These are phyloP conservation scores for Girardinus metallicus DNA, from an alignment of 2,797 vertebrate genomes.

Conservation along the genomic window DNA sequence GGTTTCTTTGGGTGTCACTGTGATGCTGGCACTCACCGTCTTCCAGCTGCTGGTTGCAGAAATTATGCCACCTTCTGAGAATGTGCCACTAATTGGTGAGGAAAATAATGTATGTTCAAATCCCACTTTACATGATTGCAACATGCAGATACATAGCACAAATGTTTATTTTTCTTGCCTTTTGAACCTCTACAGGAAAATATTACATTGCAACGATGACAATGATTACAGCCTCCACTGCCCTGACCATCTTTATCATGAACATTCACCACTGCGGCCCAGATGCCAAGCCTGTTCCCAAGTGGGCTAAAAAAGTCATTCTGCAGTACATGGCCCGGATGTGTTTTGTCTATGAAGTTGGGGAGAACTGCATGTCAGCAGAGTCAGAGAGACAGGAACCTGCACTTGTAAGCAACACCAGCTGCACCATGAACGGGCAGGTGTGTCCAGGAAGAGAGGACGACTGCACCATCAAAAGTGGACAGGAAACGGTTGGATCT, in stretches of 20 bases:
- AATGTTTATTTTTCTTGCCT: conserved; percentile 13
- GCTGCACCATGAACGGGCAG: conserved; percentile 67
- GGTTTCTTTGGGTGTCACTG: conserved; percentile 91
- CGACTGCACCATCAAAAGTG: conserved; percentile 58
- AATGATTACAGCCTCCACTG: conserved; percentile 92
- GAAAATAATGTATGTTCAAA: background rate
- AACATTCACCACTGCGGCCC: conserved; percentile 93
- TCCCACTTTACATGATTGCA: background rate
- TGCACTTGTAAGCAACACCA: conserved; percentile 33
- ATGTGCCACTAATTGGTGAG: conserved; percentile 93
- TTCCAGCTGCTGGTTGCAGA: conserved; percentile 95
- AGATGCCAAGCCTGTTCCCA: conserved; percentile 87
- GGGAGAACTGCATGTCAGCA: conserved; percentile 83
- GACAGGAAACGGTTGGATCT: conserved; percentile 39
- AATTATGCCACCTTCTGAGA: conserved; percentile 94
- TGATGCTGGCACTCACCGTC: conserved; percentile 92
- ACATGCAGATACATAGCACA: background rate
- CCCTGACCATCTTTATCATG: conserved; percentile 94
- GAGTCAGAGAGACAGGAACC: conserved; percentile 59
- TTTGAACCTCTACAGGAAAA: conserved; percentile 81
- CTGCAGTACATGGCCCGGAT: conserved; percentile 87
- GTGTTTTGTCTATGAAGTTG: conserved; percentile 89
- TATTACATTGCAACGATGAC: conserved; percentile 97
- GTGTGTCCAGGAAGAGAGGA: conserved; percentile 62
- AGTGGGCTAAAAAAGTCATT: conserved; percentile 87